These are phyloP conservation scores for Paragorgia papillata DNA, from an alignment of 92 coral and sea anemone species.

Conservation along the genomic window DNA sequence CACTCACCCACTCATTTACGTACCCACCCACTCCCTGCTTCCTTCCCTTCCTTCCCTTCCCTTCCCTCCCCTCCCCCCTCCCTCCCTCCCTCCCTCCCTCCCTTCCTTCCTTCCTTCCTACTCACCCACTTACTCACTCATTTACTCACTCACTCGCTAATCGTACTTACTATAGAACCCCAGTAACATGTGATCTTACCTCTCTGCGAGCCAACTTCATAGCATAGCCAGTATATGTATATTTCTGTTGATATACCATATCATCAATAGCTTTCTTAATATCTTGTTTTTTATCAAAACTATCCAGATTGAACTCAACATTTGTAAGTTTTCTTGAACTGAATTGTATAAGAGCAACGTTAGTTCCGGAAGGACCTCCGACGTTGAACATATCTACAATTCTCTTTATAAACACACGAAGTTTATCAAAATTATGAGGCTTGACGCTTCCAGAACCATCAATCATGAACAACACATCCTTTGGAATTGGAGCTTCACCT, in stretches of 20 bases:
- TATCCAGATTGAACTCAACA: constrained; percentile 38
- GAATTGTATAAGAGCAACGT: constrained; percentile 30
- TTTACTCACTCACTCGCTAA: too few species aligned
- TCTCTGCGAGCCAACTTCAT: constrained; percentile 15
- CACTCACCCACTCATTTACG: too few species aligned
- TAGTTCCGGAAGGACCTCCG: neutral
- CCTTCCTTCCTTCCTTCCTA: too few species aligned
- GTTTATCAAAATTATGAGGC: constrained; percentile 13
- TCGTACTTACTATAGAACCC: too few species aligned
- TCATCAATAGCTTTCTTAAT: constrained; percentile 23
- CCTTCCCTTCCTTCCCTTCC: too few species aligned
- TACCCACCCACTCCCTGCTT: too few species aligned
- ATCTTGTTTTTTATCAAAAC: neutral
- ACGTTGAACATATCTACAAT: neutral
- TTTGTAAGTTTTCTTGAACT: constrained; percentile 27
- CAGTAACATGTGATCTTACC: neutral
- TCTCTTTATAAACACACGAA: constrained; percentile 4
- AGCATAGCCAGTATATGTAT: constrained; percentile 33
- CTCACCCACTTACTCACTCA: too few species aligned
- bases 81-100: too few species aligned
- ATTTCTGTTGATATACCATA: constrained; percentile 29
- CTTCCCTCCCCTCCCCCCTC: too few species aligned
- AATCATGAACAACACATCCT: constrained; percentile 75
- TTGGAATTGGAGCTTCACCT: constrained; percentile 73
- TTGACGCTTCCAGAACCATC: constrained; percentile 95